A percentile compares a stretch with the other conserved stretches of the same genome.
Evolutionary conservation across 2,888 invertebrate genomes (phyloP).

Genomic region (Ophraella communa): DNA sequence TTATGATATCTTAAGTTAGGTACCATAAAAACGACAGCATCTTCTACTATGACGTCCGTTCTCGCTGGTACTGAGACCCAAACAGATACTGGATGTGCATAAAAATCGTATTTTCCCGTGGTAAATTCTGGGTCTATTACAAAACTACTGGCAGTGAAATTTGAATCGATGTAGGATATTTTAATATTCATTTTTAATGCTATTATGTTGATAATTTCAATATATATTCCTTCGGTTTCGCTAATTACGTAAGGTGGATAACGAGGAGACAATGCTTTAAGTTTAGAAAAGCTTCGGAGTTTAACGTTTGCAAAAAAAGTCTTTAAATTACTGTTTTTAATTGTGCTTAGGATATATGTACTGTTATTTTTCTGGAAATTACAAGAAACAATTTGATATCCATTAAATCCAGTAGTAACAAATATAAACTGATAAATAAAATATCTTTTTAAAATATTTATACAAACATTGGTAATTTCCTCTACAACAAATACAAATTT

Average conservation of each 20-base stretch:
- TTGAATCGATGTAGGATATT: background rate
- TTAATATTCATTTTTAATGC: background rate
- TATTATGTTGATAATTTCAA: background rate
- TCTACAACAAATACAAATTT: slow-evolving; percentile 5
- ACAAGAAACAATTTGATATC: background rate
- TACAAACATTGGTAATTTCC: background rate
- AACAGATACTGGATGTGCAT: background rate
- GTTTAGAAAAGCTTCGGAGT: too few relatives aligned
- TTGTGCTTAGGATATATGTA: background rate
- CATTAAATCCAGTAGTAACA: background rate
- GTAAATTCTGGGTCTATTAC: background rate
- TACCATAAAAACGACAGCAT: slow-evolving; percentile 1
- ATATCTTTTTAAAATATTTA: background rate
- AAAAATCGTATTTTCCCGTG: slow-evolving; percentile 5
- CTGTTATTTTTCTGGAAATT: background rate
- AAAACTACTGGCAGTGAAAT: background rate
- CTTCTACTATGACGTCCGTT: background rate
- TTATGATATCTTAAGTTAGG: background rate
- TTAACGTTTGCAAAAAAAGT: background rate
- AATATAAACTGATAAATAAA: background rate
- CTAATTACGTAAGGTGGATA: background rate
- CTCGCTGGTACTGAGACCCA: background rate
- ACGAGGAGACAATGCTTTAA: background rate
- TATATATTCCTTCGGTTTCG: background rate
- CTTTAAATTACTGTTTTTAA: background rate